Conservation (phyloP, 2,888 invertebrate genomes). For the Taenaris catops region DNA sequence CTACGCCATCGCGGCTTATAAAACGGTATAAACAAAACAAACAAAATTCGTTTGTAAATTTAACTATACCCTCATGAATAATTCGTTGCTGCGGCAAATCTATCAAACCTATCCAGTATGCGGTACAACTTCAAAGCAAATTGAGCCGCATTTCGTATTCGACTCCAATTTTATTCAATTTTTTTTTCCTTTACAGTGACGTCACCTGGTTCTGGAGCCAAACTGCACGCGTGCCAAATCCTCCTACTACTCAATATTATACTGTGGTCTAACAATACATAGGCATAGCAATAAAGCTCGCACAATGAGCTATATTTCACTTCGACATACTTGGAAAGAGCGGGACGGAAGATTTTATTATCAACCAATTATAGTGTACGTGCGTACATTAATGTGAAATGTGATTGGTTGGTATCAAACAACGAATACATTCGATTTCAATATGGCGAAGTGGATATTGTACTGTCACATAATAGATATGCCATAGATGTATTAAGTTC, state of each 20-base stretch:
- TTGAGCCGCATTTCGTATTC: slow-evolving; percentile 18
- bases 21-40: no score
- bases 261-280: slow-evolving; percentile 62
- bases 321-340: slow-evolving; percentile 8
- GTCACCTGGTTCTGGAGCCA: slow-evolving; percentile 63
- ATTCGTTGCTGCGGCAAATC: slow-evolving; percentile 11
- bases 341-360: slow-evolving; percentile 1
- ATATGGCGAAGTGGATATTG: slow-evolving; percentile 9
- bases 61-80: slow-evolving; percentile 5
- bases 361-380: slow-evolving; percentile 5
- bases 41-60: neutral
- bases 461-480: slow-evolving; percentile 32
- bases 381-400: no score
- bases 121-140: slow-evolving; percentile 16
- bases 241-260: slow-evolving; percentile 52
- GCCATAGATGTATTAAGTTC: slow-evolving; percentile 58
- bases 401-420: slow-evolving; percentile 5
- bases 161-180: slow-evolving; percentile 21
- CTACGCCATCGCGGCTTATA: no score
- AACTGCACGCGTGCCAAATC: slow-evolving; percentile 57
- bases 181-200: slow-evolving; percentile 52
- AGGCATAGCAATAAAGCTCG: slow-evolving; percentile 30
- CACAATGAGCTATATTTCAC: slow-evolving; percentile 12
- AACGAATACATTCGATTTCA: neutral
- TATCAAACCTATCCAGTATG: slow-evolving; percentile 12